Evolutionary conservation across 2,797 vertebrate genomes (phyloP), one percentile per base, ranked within the genome.

Genomic region (Coranthus polyacanthus): DNA sequence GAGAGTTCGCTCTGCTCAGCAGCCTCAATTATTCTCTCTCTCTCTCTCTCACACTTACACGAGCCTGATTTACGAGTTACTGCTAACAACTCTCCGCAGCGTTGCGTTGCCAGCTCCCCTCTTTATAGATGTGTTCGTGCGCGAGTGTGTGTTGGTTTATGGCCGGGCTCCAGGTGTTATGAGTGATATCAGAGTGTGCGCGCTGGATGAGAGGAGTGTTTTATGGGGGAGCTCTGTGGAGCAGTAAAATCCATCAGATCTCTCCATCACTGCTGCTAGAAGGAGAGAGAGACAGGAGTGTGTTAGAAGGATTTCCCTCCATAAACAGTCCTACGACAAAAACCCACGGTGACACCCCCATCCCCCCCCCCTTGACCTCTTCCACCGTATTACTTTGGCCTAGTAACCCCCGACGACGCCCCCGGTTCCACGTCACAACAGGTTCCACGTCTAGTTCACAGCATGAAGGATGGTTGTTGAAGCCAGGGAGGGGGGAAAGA

Each of bases 131-230:
- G 79, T 86, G 65, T 29, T 45, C 15, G 67, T 74, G 57, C 7
- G 8, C 16, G 66, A 41, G 76, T 65, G 79, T 60, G 67, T 49
- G 64, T 55, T 16, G 43, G 43, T 82, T 88, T 81, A 84, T 90
- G 89, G 88, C 86, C 65, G 68, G 74, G 84, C 81, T 92, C 86
- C 88, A 90, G 83, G 88, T 89, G 86, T 91, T 90, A 91, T 88
- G 84, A 87, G 73, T 87, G 85, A 91, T 88, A 89, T 89, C 78
- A 75, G 75, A 75, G 81, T 83, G 84, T 79, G 72, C 68, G 83
- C 74, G 80, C 65, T 76, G 83, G 85, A 89, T 84, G 87, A 84
- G 79, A 68, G 66, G 54, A 85, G 77, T 67, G 82, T 85, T 93
- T 91, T 88, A 92, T 89, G 73, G 73, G 83, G 75, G 32, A 88